Conservation (phyloP, 1,140 invertebrate species). For the Battus philenor region DNA sequence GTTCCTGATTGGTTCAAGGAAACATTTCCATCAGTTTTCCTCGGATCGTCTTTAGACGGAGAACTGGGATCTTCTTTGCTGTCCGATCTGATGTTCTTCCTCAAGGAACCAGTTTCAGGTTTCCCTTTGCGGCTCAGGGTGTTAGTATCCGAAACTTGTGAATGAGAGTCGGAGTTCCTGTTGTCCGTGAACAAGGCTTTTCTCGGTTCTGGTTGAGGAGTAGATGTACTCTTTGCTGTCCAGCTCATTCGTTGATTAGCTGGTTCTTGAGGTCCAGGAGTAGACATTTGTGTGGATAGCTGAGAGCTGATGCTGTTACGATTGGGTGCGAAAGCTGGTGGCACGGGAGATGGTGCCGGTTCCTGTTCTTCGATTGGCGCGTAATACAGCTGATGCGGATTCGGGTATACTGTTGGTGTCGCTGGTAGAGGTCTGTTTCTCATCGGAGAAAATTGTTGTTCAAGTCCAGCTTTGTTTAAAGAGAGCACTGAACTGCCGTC, state of each 20-base stretch:
- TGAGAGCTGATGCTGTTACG: constrained; percentile 61
- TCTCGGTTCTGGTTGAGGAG: constrained; percentile 57
- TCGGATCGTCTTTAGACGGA: constrained; percentile 55
- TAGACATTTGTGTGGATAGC: constrained; percentile 47
- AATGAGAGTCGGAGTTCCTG: constrained; percentile 36
- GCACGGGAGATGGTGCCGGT: constrained; percentile 61
- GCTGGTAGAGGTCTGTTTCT: constrained; percentile 78
- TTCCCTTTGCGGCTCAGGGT: constrained; percentile 59
- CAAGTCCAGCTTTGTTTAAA: constrained; percentile 79
- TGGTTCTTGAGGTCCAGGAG: constrained; percentile 61
- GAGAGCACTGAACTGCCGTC: constrained; percentile 88
- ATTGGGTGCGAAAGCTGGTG: constrained; percentile 40
- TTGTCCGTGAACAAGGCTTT: constrained; percentile 50
- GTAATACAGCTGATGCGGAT: constrained; percentile 69
- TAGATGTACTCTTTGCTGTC: constrained; percentile 70
- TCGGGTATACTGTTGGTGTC: constrained; percentile 68
- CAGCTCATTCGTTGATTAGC: constrained; percentile 64
- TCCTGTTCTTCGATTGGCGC: constrained; percentile 83
- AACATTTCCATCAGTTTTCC: constrained; percentile 52
- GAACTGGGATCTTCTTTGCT: constrained; percentile 47
- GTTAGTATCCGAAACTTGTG: constrained; percentile 43
- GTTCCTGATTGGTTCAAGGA: constrained; percentile 57
- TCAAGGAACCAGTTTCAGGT: constrained; percentile 63
- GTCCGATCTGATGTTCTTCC: constrained; percentile 48
- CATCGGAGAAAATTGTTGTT: constrained; percentile 76